Base-by-base conservation (phyloP, 2,113 vertebrate genomes). In the Danionella cerebrum region DNA sequence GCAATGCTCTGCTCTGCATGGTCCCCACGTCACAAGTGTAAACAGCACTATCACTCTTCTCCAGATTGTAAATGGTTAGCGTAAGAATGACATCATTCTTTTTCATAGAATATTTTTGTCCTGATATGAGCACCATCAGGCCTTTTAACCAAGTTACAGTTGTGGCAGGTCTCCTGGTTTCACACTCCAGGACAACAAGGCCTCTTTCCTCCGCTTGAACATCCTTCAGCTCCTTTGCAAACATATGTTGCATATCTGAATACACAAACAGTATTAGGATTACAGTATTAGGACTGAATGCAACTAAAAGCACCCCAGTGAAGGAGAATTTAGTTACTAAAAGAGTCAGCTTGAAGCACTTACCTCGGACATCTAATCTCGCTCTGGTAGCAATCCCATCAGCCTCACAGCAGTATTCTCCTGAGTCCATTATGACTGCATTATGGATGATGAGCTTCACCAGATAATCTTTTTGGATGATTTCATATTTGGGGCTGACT, bases 21-120 rank as follows among this genome's bases (percentile, higher is more conserved):
- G 92, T 93, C 1, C 91, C 90, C 0, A 95, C 92, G 42, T 95
- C 92, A 1, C 95, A 98, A 0, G 69, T 89, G 63, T 98, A 98
- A 21, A 84, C 76, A 67, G 93, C 94, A 0, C 86, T 83, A 78
- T 98, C 95, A 0, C 48, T 83, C 65, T 86, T 90, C 71, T 91
- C 90, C 77, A 97, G 68, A 53, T 82, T 78, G 0, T 79, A 86
- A 80, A 98, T 85, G 58, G 85, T 91, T 59, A 98, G 90, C 13
- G 79, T 89, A 36, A 96, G 81, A 47, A 86, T 41, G 41, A 83
- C 80, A 2, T 87, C 94, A 6, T 88, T 85, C 83, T 93, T 92
- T 19, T 83, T 87, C 27, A 88, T 84, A 38, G 78, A 57, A 0
- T 95, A 88, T 77, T 93, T 97, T 65, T 73, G 80, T 1, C 90